Evolutionary conservation across 1,140 invertebrate species (phyloP).

Genomic region (Drosophila repleta): DNA sequence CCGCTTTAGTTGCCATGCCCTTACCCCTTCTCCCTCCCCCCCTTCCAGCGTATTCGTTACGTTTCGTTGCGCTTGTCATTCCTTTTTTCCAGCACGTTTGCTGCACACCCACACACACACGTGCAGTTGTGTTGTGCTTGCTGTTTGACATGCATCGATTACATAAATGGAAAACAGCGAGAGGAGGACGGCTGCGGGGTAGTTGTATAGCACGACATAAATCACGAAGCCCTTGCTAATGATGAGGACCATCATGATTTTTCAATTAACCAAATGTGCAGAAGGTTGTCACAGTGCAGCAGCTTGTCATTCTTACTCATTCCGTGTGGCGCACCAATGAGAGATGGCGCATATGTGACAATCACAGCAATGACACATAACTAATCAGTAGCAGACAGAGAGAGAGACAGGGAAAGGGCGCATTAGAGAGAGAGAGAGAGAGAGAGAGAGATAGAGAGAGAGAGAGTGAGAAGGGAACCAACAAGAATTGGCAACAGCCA

Average conservation of each 20-base stretch:
- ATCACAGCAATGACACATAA: slow-evolving; percentile 21
- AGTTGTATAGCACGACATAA: slow-evolving; percentile 54
- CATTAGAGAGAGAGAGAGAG: too few relatives aligned
- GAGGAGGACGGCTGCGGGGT: not conserved
- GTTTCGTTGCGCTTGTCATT: slow-evolving; percentile 50
- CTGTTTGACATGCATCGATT: slow-evolving; percentile 82
- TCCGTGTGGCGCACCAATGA: slow-evolving; percentile 15
- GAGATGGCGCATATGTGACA: slow-evolving; percentile 28
- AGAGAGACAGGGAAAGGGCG: too few relatives aligned
- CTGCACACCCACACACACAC: slow-evolving; percentile 18
- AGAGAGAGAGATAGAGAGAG: not conserved
- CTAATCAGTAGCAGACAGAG: slow-evolving; percentile 1
- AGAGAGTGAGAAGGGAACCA: not conserved
- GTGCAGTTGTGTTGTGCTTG: slow-evolving; percentile 71
- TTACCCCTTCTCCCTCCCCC: not conserved
- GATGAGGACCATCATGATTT: slow-evolving; percentile 78
- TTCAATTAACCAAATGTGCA: slow-evolving; percentile 78
- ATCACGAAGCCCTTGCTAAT: slow-evolving; percentile 78
- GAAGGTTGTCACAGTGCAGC: slow-evolving; percentile 19
- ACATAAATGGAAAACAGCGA: slow-evolving; percentile 54
- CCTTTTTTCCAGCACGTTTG: slow-evolving; percentile 62
- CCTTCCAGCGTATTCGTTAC: not conserved
- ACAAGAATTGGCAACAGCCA: not conserved
- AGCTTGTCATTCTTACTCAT: not conserved
- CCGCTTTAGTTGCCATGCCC: slow-evolving; percentile 23